Base-by-base conservation (phyloP, 2,113 vertebrate species). In the Malurus melanocephalus region DNA sequence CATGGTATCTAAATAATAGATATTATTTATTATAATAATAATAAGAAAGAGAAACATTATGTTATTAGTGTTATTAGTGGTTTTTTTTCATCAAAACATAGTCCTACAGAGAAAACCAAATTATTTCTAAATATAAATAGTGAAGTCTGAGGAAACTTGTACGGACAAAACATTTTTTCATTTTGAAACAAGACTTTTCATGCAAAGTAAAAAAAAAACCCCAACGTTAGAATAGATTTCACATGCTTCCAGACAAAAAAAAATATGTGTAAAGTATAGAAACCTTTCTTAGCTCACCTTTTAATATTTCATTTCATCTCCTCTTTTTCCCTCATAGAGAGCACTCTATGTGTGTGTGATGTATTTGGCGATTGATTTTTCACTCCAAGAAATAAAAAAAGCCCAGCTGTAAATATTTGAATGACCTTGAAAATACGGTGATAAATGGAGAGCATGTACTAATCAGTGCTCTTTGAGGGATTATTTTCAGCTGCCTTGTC, bases 401-500 rank as follows among this genome's bases (percentile, higher is more conserved):
- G 0, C 11, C 40, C 1, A 0, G 2, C 30, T 64, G 14, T 45
- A 81, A 75, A 75, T 13, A 32, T 53, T 46, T 92, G 18, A 66
- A 6, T 74, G 66, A 71, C 71, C 46, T 85, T 53, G 33, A 87
- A 81, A 87, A 81, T 32, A 20, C 0, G 0, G 13, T 66, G 51
- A 69, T 79, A 52, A 90, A 79, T 51, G 16, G 6, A 71, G 1
- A 84, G 10, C 5, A 18, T 11, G 23, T 56, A 52, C 16, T 74
- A 68, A 56, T 78, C 24, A 6, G 38, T 62, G 16, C 2, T 55
- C 13, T 89, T 78, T 65, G 43, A 88, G 30, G 6, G 13, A 78
- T 76, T 88, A 51, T 81, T 90, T 93, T 91, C 57, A 94, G 38
- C 38, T 80, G 23, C 49, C 16, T 46, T 86, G 62, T 93, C 66